A percentile compares a stretch with the other conserved stretches of the same genome.
These are phyloP conservation scores for Eublepharis macularius DNA, from an alignment of 2,113 vertebrate species.

Conservation along the genomic window DNA sequence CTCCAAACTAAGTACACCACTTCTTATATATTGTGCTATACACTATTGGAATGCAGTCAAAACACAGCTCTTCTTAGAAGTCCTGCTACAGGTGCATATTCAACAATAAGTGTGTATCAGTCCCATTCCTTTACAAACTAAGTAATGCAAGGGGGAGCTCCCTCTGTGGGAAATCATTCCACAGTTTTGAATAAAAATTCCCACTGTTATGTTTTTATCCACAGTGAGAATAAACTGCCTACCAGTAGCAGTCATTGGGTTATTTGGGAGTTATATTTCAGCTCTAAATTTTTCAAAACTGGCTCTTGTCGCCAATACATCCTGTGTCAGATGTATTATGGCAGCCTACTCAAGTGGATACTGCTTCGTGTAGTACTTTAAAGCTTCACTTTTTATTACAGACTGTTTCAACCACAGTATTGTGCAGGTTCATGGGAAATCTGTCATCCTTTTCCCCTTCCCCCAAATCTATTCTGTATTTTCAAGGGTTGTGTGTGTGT, in stretches of 20 bases:
- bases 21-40: neutral
- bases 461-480: neutral
- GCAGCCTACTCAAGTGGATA: neutral
- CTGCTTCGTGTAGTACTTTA: constrained; percentile 17
- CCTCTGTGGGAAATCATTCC: constrained; percentile 67
- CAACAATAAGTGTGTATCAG: constrained; percentile 21
- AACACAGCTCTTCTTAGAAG: neutral
- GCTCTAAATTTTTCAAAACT: constrained; percentile 27
- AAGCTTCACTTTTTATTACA: constrained; percentile 36
- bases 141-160: constrained; percentile 28
- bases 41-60: neutral
- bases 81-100: neutral
- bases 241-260: constrained; percentile 32
- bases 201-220: constrained; percentile 53
- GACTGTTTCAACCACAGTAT: constrained; percentile 42
- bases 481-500: constrained; percentile 51
- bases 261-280: constrained; percentile 44
- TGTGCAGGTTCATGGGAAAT: neutral
- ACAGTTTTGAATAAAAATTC: constrained; percentile 74
- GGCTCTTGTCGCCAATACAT: constrained; percentile 33
- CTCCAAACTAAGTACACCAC: neutral
- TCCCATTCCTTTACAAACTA: constrained; percentile 44
- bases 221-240: constrained; percentile 44
- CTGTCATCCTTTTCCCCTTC: neutral
- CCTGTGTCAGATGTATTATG: constrained; percentile 8